Evolutionary conservation across 2,888 invertebrate species (phyloP).

Genomic region (Lydus trimaculatus): DNA sequence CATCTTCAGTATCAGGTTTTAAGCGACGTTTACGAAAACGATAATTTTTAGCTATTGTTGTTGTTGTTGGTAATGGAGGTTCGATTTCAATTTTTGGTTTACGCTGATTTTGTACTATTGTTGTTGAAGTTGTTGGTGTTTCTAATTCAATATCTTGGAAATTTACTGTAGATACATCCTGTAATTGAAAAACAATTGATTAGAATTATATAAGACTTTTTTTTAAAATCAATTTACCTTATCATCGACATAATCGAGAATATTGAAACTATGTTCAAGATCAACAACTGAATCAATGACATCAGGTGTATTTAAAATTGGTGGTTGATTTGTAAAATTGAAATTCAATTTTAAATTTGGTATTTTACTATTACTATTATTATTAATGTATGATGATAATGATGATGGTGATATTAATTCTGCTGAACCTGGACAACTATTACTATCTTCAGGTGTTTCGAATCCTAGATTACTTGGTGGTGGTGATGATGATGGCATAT

Average conservation of each 20-base stretch:
- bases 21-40: constrained; percentile 34
- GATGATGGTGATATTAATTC: constrained; percentile 3
- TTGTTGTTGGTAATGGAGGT: constrained; percentile 16
- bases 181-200: constrained; percentile 23
- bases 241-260: constrained; percentile 53
- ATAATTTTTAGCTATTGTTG: constrained; percentile 25
- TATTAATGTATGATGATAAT: too few relatives aligned
- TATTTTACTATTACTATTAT: constrained; percentile 8
- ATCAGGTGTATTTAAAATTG: constrained; percentile 57
- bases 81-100: constrained; percentile 16
- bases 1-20: constrained; percentile 42
- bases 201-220: neutral
- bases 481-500: neutral
- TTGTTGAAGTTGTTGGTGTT: constrained; percentile 20
- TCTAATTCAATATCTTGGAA: constrained; percentile 28
- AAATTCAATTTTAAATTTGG: constrained; percentile 37
- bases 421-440: constrained; percentile 24
- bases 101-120: neutral
- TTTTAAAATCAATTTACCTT: constrained; percentile 41
- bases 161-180: constrained; percentile 40
- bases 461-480: constrained; percentile 17
- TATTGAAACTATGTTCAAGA: constrained; percentile 54
- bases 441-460: constrained; percentile 37
- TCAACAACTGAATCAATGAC: constrained; percentile 58
- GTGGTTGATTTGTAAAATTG: constrained; percentile 30